Conservation (phyloP, 2,888 invertebrate genomes). For the Agrotis puta region DNA sequence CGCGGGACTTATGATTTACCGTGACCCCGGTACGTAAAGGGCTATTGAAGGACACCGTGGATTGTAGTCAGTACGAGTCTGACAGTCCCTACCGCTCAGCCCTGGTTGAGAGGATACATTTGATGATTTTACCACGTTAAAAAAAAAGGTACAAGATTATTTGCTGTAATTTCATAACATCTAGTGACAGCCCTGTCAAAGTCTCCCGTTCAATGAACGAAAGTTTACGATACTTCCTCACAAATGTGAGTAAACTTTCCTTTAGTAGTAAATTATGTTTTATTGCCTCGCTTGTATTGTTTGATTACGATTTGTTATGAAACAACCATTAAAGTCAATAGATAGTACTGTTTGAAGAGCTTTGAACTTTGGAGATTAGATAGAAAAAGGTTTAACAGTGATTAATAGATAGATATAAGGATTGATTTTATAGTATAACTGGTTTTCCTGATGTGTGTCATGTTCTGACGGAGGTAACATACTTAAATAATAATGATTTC, state of each 20-base stretch:
- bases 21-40: too few relatives aligned
- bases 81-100: too few relatives aligned
- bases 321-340: constrained; percentile 39
- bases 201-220: constrained; percentile 49
- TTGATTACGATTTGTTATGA: constrained; percentile 26
- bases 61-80: too few relatives aligned
- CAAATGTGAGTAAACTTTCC: constrained; percentile 52
- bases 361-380: constrained; percentile 5
- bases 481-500: background rate
- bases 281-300: constrained; percentile 30
- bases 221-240: constrained; percentile 50
- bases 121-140: too few relatives aligned
- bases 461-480: too few relatives aligned
- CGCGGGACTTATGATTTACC: too few relatives aligned
- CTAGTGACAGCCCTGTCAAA: constrained; percentile 35
- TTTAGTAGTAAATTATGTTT: constrained; percentile 54
- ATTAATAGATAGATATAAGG: background rate
- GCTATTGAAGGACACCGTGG: too few relatives aligned
- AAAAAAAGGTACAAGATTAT: too few relatives aligned
- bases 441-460: background rate
- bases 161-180: too few relatives aligned
- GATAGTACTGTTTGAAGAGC: background rate
- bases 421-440: background rate
- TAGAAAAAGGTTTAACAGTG: background rate
- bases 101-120: too few relatives aligned